phyloP scores from a whole-genome alignment of 2,113 vertebrate species.

The Coryphaenoides rupestris region DNA sequence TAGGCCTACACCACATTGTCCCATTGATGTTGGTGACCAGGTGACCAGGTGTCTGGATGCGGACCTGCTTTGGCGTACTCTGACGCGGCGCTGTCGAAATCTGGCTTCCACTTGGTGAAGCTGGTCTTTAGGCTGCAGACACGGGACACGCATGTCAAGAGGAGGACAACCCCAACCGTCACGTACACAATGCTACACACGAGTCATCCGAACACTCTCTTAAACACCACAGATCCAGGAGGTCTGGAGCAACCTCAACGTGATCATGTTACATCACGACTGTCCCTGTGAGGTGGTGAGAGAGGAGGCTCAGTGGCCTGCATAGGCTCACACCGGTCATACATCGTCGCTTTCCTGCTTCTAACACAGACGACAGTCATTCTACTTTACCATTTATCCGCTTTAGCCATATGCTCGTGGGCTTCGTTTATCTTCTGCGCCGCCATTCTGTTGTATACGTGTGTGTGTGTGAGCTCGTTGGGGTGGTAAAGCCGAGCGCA shows the following conservation, averaged over 20 bases:
- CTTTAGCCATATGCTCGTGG: constrained; percentile 91
- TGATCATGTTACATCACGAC: no score
- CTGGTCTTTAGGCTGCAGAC: constrained; percentile 89
- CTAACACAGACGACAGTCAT: background rate
- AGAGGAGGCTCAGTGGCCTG: constrained; percentile 27
- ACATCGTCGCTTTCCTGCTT: background rate
- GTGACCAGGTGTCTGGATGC: no score
- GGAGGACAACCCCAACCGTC: no score
- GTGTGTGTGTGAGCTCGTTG: background rate
- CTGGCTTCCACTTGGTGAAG: constrained; percentile 97
- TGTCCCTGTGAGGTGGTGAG: no score
- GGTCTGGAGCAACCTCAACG: no score
- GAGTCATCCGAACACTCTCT: no score
- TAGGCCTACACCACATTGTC: no score
- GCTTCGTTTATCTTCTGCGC: constrained; percentile 97
- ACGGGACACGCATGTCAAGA: no score
- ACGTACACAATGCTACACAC: no score
- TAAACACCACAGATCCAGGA: no score
- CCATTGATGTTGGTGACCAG: background rate
- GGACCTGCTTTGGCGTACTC: constrained; percentile 94
- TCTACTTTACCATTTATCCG: constrained; percentile 90
- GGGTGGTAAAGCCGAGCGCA: no score
- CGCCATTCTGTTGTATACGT: constrained; percentile 71
- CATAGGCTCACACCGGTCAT: no score
- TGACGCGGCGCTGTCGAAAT: constrained; percentile 94